Evolutionary conservation across 1,140 invertebrate species (phyloP).

Genomic region (Drosophila elegans): DNA sequence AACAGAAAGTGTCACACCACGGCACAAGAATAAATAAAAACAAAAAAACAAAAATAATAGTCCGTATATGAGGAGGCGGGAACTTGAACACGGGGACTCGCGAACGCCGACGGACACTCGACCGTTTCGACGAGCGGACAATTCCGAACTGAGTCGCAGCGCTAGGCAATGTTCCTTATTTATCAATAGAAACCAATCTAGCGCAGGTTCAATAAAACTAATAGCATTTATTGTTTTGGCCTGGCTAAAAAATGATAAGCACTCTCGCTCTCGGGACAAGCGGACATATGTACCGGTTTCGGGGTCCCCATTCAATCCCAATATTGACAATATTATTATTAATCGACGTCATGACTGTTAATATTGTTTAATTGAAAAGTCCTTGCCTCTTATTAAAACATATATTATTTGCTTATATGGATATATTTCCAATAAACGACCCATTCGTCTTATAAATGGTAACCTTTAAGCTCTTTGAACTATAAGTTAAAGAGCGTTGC

Average conservation of each 20-base stretch:
- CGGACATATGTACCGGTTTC: slow-evolving; percentile 21
- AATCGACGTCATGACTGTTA: background rate
- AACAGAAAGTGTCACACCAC: slow-evolving; percentile 19
- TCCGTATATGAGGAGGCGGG: background rate
- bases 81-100: background rate
- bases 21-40: slow-evolving; percentile 26
- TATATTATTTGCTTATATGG: no score
- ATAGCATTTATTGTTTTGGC: slow-evolving; percentile 42
- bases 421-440: background rate
- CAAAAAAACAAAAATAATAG: slow-evolving; percentile 3
- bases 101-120: slow-evolving; percentile 16
- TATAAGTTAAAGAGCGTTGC: background rate
- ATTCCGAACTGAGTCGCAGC: slow-evolving; percentile 26
- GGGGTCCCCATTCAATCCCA: slow-evolving; percentile 7
- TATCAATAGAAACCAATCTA: slow-evolving; percentile 43
- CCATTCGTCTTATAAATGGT: background rate
- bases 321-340: slow-evolving; percentile 2
- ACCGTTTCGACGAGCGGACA: slow-evolving; percentile 40
- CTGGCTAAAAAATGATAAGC: slow-evolving; percentile 41
- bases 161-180: slow-evolving; percentile 30
- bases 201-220: slow-evolving; percentile 26
- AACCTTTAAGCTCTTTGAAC: background rate
- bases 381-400: background rate
- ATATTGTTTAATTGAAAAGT: slow-evolving; percentile 16
- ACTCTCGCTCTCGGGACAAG: slow-evolving; percentile 4